Percentiles rank a stretch among this genome's conserved stretches.
Conservation (phyloP, 2,888 invertebrate genomes). For the Formica aserva region DNA sequence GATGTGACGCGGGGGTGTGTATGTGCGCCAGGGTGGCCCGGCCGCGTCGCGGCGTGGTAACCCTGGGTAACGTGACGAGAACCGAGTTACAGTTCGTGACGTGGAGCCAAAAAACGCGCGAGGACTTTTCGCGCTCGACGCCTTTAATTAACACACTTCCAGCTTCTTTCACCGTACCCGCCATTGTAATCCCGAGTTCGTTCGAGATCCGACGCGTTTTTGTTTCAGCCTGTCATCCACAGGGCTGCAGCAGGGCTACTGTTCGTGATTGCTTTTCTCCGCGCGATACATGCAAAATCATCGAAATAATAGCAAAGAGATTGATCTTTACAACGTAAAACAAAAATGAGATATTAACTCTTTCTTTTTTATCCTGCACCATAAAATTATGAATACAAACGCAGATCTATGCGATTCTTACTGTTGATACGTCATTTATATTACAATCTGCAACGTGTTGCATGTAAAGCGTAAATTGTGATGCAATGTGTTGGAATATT, state of each 20-base stretch:
- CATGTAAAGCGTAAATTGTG: slow-evolving; percentile 33
- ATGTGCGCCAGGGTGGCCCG: slow-evolving; percentile 16
- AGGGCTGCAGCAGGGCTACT: not conserved
- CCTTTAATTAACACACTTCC: slow-evolving; percentile 58
- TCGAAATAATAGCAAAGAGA: not conserved
- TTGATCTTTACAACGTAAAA: not conserved
- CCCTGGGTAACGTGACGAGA: slow-evolving; percentile 65
- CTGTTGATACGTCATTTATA: not conserved
- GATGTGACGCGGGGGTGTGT: slow-evolving; percentile 48
- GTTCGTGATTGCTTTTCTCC: not conserved
- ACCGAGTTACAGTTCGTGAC: slow-evolving; percentile 58
- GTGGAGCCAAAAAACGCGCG: slow-evolving; percentile 43
- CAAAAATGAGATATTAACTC: not conserved
- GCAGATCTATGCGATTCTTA: not conserved
- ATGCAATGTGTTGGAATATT: slow-evolving; percentile 40
- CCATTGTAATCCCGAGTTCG: not conserved
- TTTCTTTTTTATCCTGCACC: not conserved
- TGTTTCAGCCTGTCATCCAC: slow-evolving; percentile 26
- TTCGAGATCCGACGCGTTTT: slow-evolving; percentile 25
- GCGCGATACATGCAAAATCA: not conserved
- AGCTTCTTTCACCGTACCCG: slow-evolving; percentile 18
- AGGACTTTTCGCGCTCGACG: slow-evolving; percentile 58
- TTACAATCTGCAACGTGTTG: slow-evolving; percentile 24
- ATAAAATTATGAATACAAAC: not conserved
- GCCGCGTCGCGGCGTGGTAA: slow-evolving; percentile 39